A percentile compares a stretch with the other conserved stretches of the same genome.
Evolutionary conservation across 2,113 vertebrate genomes (phyloP).

Genomic region (Otocyon megalotis): DNA sequence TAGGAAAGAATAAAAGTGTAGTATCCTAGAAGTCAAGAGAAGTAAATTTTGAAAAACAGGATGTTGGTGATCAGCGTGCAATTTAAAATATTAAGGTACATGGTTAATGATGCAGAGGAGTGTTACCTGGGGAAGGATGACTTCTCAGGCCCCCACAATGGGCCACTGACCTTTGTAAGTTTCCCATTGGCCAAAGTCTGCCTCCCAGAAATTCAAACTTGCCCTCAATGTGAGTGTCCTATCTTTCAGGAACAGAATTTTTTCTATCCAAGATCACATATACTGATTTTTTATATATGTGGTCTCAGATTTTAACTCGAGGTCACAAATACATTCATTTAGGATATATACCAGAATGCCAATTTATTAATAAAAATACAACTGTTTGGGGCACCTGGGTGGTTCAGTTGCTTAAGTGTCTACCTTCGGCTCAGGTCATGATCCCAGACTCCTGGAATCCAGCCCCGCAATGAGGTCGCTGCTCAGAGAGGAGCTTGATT

Average conservation of each 20-base stretch:
- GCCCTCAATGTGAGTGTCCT: background rate
- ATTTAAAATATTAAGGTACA: background rate
- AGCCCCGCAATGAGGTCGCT: too few species aligned
- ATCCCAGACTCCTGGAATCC: too few species aligned
- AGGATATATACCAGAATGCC: background rate
- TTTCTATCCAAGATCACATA: background rate
- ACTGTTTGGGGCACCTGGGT: background rate
- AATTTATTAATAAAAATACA: conserved; percentile 33
- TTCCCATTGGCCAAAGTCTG: background rate
- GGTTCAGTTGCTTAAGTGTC: too few species aligned
- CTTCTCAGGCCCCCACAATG: background rate
- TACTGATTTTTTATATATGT: background rate
- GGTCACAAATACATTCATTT: background rate
- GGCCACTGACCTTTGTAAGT: background rate
- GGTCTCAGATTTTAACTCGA: conserved; percentile 15
- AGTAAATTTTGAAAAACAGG: background rate
- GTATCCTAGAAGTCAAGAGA: background rate
- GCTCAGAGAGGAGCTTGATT: too few species aligned
- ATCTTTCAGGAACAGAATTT: background rate
- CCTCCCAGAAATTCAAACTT: conserved; percentile 23
- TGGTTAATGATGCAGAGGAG: background rate
- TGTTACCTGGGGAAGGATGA: background rate
- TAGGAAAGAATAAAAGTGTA: background rate
- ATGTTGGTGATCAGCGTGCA: background rate
- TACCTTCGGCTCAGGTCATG: too few species aligned